These are phyloP conservation scores for Sesamia inferens DNA, from an alignment of 2,888 invertebrate species.

Conservation along the genomic window DNA sequence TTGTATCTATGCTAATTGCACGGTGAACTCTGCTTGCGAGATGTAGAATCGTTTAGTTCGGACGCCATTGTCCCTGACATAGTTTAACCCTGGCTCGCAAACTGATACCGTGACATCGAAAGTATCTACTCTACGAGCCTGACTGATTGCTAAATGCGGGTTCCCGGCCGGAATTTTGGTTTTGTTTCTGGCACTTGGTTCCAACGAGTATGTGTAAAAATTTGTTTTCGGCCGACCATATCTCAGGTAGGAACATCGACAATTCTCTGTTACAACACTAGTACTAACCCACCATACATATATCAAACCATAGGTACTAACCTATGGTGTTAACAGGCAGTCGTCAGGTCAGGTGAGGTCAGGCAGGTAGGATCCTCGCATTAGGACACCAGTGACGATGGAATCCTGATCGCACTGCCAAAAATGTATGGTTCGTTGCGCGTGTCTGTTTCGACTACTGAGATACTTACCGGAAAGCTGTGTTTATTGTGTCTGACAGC, in stretches of 20 bases:
- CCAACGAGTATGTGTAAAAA: background rate
- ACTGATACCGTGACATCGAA: background rate
- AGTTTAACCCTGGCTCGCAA: background rate
- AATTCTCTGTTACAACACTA: background rate
- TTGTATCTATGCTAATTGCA: too few species aligned
- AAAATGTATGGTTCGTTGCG: too few species aligned
- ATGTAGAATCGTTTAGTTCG: background rate
- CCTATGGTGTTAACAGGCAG: background rate
- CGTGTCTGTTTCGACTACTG: too few species aligned
- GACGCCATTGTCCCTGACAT: background rate
- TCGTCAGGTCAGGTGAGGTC: background rate
- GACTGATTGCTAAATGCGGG: background rate
- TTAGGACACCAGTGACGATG: too few species aligned
- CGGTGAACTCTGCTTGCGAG: too few species aligned
- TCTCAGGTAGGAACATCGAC: background rate
- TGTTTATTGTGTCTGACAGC: too few species aligned
- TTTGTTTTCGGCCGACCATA: background rate
- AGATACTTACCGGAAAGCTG: too few species aligned
- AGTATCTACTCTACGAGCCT: background rate
- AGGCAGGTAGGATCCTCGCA: background rate
- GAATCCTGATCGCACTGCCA: too few species aligned
- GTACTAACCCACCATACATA: too few species aligned
- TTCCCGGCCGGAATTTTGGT: background rate
- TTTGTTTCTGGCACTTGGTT: background rate
- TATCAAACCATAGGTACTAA: too few species aligned